Conservation (phyloP, 1,140 invertebrate species). For the Coboldia fuscipes region DNA sequence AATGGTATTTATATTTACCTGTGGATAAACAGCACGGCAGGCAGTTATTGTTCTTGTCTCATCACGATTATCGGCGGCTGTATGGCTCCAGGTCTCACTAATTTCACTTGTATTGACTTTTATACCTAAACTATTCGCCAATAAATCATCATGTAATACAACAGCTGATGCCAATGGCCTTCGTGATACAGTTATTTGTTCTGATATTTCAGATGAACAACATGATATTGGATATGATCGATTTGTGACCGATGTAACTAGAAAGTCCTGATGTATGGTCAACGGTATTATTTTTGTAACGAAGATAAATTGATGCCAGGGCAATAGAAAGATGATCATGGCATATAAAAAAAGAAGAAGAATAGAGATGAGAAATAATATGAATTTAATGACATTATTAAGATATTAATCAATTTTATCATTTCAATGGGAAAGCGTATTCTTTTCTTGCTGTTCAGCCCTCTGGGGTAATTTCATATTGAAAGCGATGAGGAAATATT, state of each 20-base stretch:
- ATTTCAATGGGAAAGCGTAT: too few relatives aligned
- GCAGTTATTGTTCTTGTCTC: constrained; percentile 1
- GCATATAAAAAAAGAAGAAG: too few relatives aligned
- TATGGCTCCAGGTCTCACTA: constrained; percentile 4
- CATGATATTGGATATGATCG: constrained; percentile 5
- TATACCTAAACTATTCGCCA: not conserved
- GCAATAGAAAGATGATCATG: not conserved
- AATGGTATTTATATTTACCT: too few relatives aligned
- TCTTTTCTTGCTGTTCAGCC: too few relatives aligned
- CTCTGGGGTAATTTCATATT: too few relatives aligned
- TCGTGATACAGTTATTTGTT: constrained; percentile 4
- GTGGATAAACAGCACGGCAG: constrained; percentile 17
- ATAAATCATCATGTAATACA: constrained; percentile 2
- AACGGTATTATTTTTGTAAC: not conserved
- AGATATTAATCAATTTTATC: too few relatives aligned
- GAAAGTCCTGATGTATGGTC: not conserved
- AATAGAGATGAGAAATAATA: too few relatives aligned
- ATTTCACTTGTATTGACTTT: constrained; percentile 4
- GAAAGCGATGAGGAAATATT: too few relatives aligned
- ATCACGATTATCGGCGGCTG: not conserved
- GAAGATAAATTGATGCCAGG: too few relatives aligned
- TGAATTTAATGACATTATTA: too few relatives aligned
- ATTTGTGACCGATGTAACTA: constrained; percentile 1
- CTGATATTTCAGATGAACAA: constrained; percentile 1
- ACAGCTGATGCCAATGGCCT: constrained; percentile 4